Evolutionary conservation across 2,797 vertebrate genomes (phyloP), one percentile per base, ranked within the genome.

Genomic region (Sparidentex hasta): DNA sequence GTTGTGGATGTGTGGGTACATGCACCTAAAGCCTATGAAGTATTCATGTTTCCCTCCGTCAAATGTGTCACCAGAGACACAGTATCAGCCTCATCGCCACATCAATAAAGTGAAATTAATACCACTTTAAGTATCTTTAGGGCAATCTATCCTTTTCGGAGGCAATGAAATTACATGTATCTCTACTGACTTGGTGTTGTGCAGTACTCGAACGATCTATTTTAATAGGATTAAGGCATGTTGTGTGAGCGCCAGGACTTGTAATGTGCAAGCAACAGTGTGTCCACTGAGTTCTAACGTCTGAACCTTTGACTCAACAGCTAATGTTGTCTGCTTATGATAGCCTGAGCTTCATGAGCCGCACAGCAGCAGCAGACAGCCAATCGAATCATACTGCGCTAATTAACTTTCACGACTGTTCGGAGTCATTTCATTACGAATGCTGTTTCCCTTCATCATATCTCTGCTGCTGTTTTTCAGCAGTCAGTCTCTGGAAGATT

Each of bases 101-200:
- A 83, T 93, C 92, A 88, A 89, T 88, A 87, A 61, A 84, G 81
- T 90, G 93, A 93, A 94, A 95, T 92, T 76, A 92, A 94, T 87
- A 94, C 92, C 74, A 73, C 81, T 90, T 89, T 89, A 83, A 91
- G 91, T 92, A 92, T 91, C 93, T 94, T 91, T 76, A 74, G 86
- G 90, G 85, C 87, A 88, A 93, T 94, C 90, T 58, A 79, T 92
- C 85, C 90, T 88, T 90, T 93, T 89, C 90, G 88, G 79, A 84
- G 77, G 79, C 88, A 94, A 93, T 92, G 86, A 90, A 86, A 93
- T 94, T 94, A 92, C 91, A 92, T 84, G 89, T 78, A 85, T 88
- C 84, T 78, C 81, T 76, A 89, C 90, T 94, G 93, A 95, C 89
- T 84, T 63, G 84, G 74, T 90, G 88, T 86, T 91, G 76, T 86